Evolutionary conservation across 2,888 invertebrate species (phyloP).

Genomic region (Theretra japonica): DNA sequence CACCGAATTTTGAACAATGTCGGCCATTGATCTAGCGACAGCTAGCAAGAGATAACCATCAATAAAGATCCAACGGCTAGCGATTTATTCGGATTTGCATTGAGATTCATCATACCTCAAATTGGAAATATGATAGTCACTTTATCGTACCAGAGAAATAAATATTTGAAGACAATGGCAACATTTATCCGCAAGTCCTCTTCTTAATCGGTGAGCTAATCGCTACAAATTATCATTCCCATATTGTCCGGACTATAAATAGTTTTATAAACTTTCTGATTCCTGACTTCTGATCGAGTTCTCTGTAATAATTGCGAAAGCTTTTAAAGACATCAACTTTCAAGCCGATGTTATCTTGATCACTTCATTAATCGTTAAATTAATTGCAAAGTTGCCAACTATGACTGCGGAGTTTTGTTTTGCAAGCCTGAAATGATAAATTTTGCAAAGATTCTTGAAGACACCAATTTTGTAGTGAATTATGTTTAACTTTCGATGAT

Average conservation of each 20-base stretch:
- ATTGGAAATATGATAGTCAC: too few species aligned
- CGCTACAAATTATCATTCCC: too few species aligned
- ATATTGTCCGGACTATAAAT: neutral
- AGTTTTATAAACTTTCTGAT: neutral
- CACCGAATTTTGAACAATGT: too few species aligned
- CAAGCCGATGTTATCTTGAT: constrained; percentile 46
- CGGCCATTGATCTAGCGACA: too few species aligned
- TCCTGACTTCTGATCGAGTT: constrained; percentile 41
- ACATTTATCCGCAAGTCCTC: too few species aligned
- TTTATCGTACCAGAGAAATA: too few species aligned
- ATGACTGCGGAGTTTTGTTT: constrained; percentile 27
- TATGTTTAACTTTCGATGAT: neutral
- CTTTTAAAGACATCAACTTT: constrained; percentile 49
- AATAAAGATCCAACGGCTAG: too few species aligned
- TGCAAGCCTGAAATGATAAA: constrained; percentile 21
- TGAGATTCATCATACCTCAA: too few species aligned
- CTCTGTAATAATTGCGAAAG: constrained; percentile 39
- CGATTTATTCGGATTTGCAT: too few species aligned
- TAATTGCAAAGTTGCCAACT: constrained; percentile 35
- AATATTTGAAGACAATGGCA: too few species aligned
- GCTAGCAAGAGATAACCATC: too few species aligned
- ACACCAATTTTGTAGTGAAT: constrained; percentile 14
- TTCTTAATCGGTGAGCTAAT: too few species aligned
- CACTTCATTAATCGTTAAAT: constrained; percentile 43
- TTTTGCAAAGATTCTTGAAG: constrained; percentile 14